phyloP scores from a whole-genome alignment of 2,113 vertebrate species.

The Grus americana region DNA sequence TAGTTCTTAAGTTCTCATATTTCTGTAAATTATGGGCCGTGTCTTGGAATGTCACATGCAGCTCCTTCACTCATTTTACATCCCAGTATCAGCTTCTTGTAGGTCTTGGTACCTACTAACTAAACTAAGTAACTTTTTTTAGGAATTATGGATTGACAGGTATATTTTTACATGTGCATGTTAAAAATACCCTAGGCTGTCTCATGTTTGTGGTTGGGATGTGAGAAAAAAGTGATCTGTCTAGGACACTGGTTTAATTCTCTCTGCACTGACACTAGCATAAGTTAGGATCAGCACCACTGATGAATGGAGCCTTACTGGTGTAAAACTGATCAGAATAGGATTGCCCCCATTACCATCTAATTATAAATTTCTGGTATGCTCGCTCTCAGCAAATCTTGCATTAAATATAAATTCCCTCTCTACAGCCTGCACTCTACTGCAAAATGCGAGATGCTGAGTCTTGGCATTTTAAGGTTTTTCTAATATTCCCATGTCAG shows the following conservation, averaged over 20 bases:
- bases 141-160: slow-evolving; percentile 18
- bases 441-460: slow-evolving; percentile 53
- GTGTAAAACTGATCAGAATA: slow-evolving; percentile 57
- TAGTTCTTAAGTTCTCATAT: neutral
- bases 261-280: slow-evolving; percentile 31
- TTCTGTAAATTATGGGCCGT: neutral
- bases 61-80: neutral
- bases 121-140: slow-evolving; percentile 14
- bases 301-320: slow-evolving; percentile 53
- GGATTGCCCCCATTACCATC: slow-evolving; percentile 57
- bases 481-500: slow-evolving; percentile 40
- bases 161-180: slow-evolving; percentile 60
- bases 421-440: slow-evolving; percentile 24
- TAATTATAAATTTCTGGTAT: slow-evolving; percentile 60
- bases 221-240: slow-evolving; percentile 42
- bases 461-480: slow-evolving; percentile 63
- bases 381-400: slow-evolving; percentile 50
- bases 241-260: slow-evolving; percentile 54
- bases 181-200: slow-evolving; percentile 56
- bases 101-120: neutral
- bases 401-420: slow-evolving; percentile 62
- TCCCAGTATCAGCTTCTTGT: neutral
- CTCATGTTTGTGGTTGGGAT: slow-evolving; percentile 58
- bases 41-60: neutral
- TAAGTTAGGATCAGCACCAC: slow-evolving; percentile 44